Conservation (phyloP, 2,888 invertebrate species). For the Lasioglossum zephyrum region DNA sequence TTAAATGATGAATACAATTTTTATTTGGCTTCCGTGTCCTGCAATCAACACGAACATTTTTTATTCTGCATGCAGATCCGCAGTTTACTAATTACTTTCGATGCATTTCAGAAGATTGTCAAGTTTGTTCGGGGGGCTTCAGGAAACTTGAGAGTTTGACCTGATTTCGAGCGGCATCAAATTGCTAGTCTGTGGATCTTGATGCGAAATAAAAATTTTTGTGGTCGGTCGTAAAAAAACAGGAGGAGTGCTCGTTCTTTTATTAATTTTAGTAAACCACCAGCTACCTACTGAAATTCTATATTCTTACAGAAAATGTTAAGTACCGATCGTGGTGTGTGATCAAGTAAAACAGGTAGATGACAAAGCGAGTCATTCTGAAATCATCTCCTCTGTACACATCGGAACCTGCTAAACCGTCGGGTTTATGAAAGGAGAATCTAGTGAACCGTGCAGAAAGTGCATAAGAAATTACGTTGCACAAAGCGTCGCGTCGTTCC, state of each 20-base stretch:
- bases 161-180: not conserved
- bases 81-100: not conserved
- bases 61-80: too few relatives aligned
- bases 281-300: not conserved
- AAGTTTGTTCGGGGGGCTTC: not conserved
- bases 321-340: not conserved
- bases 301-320: not conserved
- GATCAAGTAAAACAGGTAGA: not conserved
- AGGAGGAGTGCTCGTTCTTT: not conserved
- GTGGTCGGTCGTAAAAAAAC: not conserved
- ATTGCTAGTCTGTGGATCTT: not conserved
- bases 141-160: not conserved
- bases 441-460: not conserved
- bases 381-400: not conserved
- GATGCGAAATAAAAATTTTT: not conserved
- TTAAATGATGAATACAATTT: too few relatives aligned
- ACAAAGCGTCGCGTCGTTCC: not conserved
- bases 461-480: slow-evolving; percentile 1
- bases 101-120: not conserved
- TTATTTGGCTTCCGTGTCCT: too few relatives aligned
- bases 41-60: too few relatives aligned
- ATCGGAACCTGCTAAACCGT: not conserved
- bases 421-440: not conserved
- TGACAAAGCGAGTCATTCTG: not conserved
- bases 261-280: not conserved